Base-by-base conservation (phyloP, 1,140 invertebrate species). In the Drosophila chauvacae region DNA sequence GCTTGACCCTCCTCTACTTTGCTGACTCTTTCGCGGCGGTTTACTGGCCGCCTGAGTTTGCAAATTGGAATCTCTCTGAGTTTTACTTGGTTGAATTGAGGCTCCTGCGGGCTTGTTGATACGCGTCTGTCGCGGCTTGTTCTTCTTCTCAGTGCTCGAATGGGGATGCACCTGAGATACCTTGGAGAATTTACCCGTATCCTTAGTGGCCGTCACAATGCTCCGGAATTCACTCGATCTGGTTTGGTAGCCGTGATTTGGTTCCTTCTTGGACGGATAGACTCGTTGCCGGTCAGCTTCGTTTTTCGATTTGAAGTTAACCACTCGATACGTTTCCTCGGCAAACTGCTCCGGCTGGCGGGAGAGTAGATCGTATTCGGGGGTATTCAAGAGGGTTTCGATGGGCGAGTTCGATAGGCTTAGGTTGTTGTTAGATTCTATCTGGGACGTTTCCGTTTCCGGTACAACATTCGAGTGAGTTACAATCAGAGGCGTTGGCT, bases 321-420 rank as follows among this genome's bases (percentile, higher is more conserved):
- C 91, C 35, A 96, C 94, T 80, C 94, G 95, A 90, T 95, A 97
- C 3, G 96, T 96, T 92, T 97, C 96, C 85, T 96, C 96, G 11
- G 96, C 94, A 57, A 96, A 95, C 93, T 97, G 96, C 16, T 96
- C 95, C 1, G 96, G 96, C 84, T 97, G 96, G 37, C 96, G 94
- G 2, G 96, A 97, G 16, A 97, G 93, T 81, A 96, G 96, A 91
- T 97, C 96, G 80, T 97, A 97, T 93, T 97, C 96, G 2, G 96
- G 96, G 77, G 96, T 70, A 45, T 80, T 80, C 14, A 80, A 35
- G 35, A 82, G 61, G 7, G 84, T 91, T 50, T 86, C 50, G 7
- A 91, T 79, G 11, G 79, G 81, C 16, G 77, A 81, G 50, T 56
- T 87, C 6, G 63, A 41, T 13, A 66, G 37, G 44, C 57, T 83